Evolutionary conservation across 2,888 invertebrate genomes (phyloP).

Genomic region (Drosophila nr. perissopoda): DNA sequence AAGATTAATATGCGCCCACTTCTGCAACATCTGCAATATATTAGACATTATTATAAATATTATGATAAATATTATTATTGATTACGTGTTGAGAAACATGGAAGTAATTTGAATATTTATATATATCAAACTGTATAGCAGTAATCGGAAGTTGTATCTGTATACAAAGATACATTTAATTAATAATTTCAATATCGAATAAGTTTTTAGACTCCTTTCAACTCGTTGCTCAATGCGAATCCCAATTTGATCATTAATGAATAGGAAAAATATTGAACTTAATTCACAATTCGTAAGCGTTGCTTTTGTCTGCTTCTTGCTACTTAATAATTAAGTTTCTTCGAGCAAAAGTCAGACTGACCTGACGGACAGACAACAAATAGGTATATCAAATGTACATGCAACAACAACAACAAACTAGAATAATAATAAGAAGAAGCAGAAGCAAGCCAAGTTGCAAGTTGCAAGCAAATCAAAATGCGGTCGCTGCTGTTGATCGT

Average conservation of each 20-base stretch:
- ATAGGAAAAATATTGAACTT: not conserved
- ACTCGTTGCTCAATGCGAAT: not conserved
- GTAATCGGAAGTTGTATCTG: not conserved
- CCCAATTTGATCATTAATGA: not conserved
- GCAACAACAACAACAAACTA: slow-evolving; percentile 26
- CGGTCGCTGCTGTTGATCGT: slow-evolving; percentile 38
- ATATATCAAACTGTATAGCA: not conserved
- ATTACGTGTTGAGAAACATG: not conserved
- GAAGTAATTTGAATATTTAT: not conserved
- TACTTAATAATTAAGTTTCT: slow-evolving; percentile 23
- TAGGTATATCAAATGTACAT: slow-evolving; percentile 27
- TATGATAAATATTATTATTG: not conserved
- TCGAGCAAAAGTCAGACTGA: not conserved
- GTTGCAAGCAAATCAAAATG: slow-evolving; percentile 28
- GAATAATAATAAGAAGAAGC: slow-evolving; percentile 11
- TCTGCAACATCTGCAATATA: not conserved
- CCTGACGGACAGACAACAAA: slow-evolving; percentile 20
- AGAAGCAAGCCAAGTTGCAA: slow-evolving; percentile 10
- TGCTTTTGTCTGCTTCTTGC: slow-evolving; percentile 1
- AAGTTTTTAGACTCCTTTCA: not conserved
- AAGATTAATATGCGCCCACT: not conserved
- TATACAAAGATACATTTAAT: not conserved
- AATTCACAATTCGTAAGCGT: not conserved
- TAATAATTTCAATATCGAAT: not conserved
- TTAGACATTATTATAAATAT: not conserved